Conservation (phyloP, 2,888 invertebrate genomes). For the Hololepta plana region DNA sequence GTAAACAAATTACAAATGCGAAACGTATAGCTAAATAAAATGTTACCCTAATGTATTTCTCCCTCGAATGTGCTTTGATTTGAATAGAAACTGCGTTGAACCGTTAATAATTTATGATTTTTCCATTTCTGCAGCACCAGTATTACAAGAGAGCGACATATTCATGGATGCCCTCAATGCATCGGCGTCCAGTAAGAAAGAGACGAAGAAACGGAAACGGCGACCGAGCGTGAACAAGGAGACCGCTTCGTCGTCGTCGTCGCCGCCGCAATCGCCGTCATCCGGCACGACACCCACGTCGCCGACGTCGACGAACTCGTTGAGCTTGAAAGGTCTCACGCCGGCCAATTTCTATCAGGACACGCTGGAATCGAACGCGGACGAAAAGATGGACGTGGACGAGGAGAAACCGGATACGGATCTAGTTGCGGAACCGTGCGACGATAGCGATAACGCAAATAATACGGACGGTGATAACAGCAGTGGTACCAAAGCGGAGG, state of each 20-base stretch:
- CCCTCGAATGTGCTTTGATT: too few relatives aligned
- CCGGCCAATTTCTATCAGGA: slow-evolving; percentile 79
- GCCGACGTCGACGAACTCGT: slow-evolving; percentile 21
- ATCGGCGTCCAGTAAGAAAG: slow-evolving; percentile 52
- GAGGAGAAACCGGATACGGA: slow-evolving; percentile 10
- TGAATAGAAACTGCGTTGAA: slow-evolving; percentile 1
- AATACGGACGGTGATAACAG: slow-evolving; percentile 13
- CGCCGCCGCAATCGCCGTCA: slow-evolving; percentile 26
- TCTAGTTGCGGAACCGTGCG: background rate
- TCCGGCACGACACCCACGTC: slow-evolving; percentile 14
- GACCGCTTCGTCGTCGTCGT: slow-evolving; percentile 17
- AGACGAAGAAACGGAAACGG: slow-evolving; percentile 62
- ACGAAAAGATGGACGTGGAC: slow-evolving; percentile 13
- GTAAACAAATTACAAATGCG: too few relatives aligned
- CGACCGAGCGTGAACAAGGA: slow-evolving; percentile 54
- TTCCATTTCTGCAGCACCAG: slow-evolving; percentile 50
- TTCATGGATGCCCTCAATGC: slow-evolving; percentile 86
- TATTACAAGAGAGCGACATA: slow-evolving; percentile 77
- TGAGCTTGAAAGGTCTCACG: slow-evolving; percentile 31
- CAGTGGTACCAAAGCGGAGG: slow-evolving; percentile 4
- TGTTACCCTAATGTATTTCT: too few relatives aligned
- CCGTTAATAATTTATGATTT: slow-evolving; percentile 10
- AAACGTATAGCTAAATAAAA: too few relatives aligned
- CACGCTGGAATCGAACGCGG: slow-evolving; percentile 43
- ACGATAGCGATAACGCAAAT: slow-evolving; percentile 8